Base-by-base conservation (phyloP, 2,113 vertebrate genomes). In the Laticauda colubrina region DNA sequence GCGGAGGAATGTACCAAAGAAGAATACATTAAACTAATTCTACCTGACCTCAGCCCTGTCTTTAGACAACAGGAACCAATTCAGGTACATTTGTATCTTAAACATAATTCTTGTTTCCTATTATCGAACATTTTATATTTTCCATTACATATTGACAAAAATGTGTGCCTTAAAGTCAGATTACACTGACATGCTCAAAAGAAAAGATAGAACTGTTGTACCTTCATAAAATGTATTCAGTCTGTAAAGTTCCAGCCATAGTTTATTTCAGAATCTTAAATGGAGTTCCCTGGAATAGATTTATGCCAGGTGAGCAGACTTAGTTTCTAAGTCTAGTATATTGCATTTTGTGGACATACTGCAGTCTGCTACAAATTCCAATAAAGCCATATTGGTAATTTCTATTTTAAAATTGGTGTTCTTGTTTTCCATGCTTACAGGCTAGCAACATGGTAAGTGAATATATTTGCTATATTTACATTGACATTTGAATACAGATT, bases 381-480 rank as follows among this genome's bases (percentile, higher is more conserved):
- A 24, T 3, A 61, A 45, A 12, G 59, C 34, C 26, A 6, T 21
- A 34, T 34, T 39, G 26, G 2, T 85, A 3, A 64, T 39, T 75
- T 23, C 61, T 94, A 91, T 4, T 89, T 95, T 89, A 94, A 93
- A 97, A 96, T 93, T 24, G 97, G 94, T 98, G 45, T 98, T 97
- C 97, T 98, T 98, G 95, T 97, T 94, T 98, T 97, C 94, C 98
- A 99, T 97, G 99, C 99, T 96, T 97, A 98, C 98, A 99, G 99
- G 99, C 99, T 98, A 99, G 99, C 98, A 99, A 99, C 96, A 99
- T 99, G 99, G 99, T 99, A 97, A 99, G 99, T 99, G 97, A 95
- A 96, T 93, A 91, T 86, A 91, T 95, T 97, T 97, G 94, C 8
- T 97, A 91, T 97, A 91, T 95, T 95, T 94, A 56, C 87, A 24